Base-by-base conservation (phyloP, 2,797 vertebrate genomes). In the Siniperca obscura region DNA sequence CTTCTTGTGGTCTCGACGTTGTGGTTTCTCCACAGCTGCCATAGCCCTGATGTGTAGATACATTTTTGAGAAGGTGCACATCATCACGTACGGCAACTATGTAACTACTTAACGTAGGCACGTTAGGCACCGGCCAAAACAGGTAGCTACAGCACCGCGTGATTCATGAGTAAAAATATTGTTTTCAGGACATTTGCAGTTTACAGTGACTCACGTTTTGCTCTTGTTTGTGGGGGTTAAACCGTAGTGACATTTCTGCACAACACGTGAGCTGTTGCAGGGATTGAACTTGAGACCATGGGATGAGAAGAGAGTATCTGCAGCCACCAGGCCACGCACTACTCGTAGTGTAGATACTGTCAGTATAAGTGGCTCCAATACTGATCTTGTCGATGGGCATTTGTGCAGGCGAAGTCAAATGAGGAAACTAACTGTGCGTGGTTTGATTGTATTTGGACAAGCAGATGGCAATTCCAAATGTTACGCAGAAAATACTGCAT, bases 381-480 rank as follows among this genome's bases (percentile, higher is more conserved):
- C 53, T 13, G 65, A 81, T 74, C 40, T 57, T 36, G 60, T 85
- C 48, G 4, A 78, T 50, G 61, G 36, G 70, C 75, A n/a, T 80
- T 68, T 79, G 73, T 48, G 56, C 56, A 68, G 30, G 42, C 10
- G 46, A 42, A 50, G 70, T 46, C 72, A 73, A 79, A 80, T 44
- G 84, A 69, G 64, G 56, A 71, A 65, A n/a, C 59, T 61, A 76
- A 66, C 73, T 82, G 65, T 61, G 71, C 60, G 3, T 80, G 77
- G 25, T 70, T 72, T 80, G 69, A 82, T 53, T 84, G 38, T 34
- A 7, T 74, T 74, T 67, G 57, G 61, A 70, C 46, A 44, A 68
- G 46, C 79, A 86, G 87, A 89, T 83, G 81, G 79, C 52, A 22
- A 61, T 5, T 57, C 40, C 80, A 83, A 88, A 83, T 72, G 84